phyloP scores from a whole-genome alignment of 2,888 invertebrate species.

The Harpalus rubripes region DNA sequence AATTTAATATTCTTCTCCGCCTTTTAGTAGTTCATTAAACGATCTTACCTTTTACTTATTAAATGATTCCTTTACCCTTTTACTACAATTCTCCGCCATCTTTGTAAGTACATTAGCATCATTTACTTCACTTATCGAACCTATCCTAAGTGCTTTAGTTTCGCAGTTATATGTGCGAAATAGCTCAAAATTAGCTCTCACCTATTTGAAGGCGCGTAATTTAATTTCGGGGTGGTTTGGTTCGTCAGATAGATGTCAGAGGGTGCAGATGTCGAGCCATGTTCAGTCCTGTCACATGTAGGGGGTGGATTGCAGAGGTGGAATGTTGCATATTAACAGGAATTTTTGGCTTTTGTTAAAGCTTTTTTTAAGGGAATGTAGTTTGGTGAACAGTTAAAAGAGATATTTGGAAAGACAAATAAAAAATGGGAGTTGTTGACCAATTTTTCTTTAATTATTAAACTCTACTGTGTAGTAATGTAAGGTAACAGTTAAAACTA shows the following conservation, averaged over 20 bases:
- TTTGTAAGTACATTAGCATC: slow-evolving; percentile 1
- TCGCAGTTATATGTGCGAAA: neutral
- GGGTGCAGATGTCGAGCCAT: neutral
- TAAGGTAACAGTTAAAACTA: too few species aligned
- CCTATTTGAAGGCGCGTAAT: slow-evolving; percentile 14
- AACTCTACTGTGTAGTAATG: too few species aligned
- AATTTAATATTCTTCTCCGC: too few species aligned
- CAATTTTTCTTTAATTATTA: too few species aligned
- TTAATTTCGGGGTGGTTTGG: slow-evolving; percentile 24
- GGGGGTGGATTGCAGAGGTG: neutral
- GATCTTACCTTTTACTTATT: too few species aligned
- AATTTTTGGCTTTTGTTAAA: neutral
- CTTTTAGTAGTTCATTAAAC: too few species aligned
- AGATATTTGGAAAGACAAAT: too few species aligned
- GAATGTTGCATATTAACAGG: neutral
- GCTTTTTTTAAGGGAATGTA: too few species aligned
- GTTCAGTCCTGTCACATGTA: neutral
- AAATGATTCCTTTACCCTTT: too few species aligned
- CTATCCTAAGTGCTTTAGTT: neutral
- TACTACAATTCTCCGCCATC: too few species aligned
- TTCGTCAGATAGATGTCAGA: slow-evolving; percentile 8
- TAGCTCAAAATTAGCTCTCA: neutral
- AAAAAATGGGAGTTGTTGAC: too few species aligned
- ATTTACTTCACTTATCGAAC: neutral
- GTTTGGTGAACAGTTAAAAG: too few species aligned